These are phyloP conservation scores for Hermodice carunculata DNA, from an alignment of 2,888 invertebrate species.

Conservation along the genomic window DNA sequence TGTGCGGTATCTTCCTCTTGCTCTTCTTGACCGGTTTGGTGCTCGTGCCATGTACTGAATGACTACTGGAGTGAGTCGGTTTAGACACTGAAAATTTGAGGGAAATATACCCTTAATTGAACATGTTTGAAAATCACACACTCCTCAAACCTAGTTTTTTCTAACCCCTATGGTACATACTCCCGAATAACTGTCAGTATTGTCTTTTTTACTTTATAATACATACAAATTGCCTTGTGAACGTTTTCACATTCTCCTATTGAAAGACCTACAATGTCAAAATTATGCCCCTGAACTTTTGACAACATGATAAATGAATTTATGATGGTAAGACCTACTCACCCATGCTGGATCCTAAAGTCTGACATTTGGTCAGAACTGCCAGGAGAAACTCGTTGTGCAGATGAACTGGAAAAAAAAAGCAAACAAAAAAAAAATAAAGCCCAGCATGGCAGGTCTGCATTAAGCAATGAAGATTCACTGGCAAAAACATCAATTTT, in stretches of 20 bases:
- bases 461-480: not conserved
- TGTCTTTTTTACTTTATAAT: not conserved
- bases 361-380: constrained; percentile 81
- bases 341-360: constrained; percentile 59
- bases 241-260: not conserved
- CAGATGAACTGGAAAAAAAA: constrained; percentile 76
- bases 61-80: too few species aligned
- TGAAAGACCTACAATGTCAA: not conserved
- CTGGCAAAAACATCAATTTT: not conserved
- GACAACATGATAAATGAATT: not conserved
- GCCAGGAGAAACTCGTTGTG: constrained; percentile 89
- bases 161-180: not conserved
- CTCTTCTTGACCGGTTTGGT: too few species aligned
- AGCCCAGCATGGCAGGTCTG: not conserved
- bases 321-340: not conserved
- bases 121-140: too few species aligned
- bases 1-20: too few species aligned
- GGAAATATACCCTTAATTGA: too few species aligned
- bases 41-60: too few species aligned
- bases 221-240: not conserved
- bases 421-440: constrained; percentile 1
- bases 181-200: not conserved
- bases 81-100: too few species aligned
- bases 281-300: not conserved
- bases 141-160: not conserved